Conservation (phyloP, 1,140 invertebrate genomes). For the Drosophila murphyi region DNA sequence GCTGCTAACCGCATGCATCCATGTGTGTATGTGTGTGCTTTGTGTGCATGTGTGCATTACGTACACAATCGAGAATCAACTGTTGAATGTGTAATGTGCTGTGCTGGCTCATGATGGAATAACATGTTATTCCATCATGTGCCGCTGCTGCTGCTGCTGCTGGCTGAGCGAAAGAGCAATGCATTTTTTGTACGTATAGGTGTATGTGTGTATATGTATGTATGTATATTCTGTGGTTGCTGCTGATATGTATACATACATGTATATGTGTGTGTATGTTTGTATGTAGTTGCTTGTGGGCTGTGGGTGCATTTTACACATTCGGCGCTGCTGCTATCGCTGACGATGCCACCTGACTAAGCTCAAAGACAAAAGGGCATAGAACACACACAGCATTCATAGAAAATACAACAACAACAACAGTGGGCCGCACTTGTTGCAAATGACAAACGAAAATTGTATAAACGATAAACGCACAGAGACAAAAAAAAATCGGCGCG, state of each 20-base stretch:
- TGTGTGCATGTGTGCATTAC: slow-evolving; percentile 7
- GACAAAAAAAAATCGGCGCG: slow-evolving; percentile 42
- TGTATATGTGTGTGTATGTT: slow-evolving; percentile 25
- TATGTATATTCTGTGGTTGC: slow-evolving; percentile 31
- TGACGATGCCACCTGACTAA: slow-evolving; percentile 56
- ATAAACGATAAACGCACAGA: slow-evolving; percentile 30
- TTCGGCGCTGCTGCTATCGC: slow-evolving; percentile 49
- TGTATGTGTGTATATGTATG: slow-evolving; percentile 17
- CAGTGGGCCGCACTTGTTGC: slow-evolving; percentile 70
- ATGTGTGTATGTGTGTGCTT: not conserved
- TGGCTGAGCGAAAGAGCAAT: slow-evolving; percentile 37
- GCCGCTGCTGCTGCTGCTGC: slow-evolving; percentile 12
- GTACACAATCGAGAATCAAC: slow-evolving; percentile 63
- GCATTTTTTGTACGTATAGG: slow-evolving; percentile 41
- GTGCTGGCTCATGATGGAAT: slow-evolving; percentile 23
- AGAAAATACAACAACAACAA: slow-evolving; percentile 8
- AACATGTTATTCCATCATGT: slow-evolving; percentile 26
- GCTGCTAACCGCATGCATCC: slow-evolving; percentile 6
- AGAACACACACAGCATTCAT: slow-evolving; percentile 25
- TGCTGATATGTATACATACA: slow-evolving; percentile 28
- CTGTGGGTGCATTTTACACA: slow-evolving; percentile 58
- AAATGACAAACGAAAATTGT: slow-evolving; percentile 77
- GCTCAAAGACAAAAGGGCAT: slow-evolving; percentile 61
- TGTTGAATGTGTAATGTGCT: slow-evolving; percentile 72
- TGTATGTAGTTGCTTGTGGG: slow-evolving; percentile 42